These are phyloP conservation scores for Amphiprion clarkii DNA, from an alignment of 2,797 vertebrate genomes.

Conservation along the genomic window DNA sequence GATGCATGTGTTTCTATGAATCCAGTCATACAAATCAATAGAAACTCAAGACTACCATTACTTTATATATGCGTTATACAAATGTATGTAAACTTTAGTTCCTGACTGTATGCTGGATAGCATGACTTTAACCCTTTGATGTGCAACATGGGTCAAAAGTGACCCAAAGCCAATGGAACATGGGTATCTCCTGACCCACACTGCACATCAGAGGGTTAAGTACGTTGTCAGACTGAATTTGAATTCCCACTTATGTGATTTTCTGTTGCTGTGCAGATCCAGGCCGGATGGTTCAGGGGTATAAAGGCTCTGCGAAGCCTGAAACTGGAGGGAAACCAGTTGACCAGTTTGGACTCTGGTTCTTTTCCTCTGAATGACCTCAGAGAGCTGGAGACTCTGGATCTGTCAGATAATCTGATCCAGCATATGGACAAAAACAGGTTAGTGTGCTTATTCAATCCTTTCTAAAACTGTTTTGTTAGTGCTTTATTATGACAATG, in stretches of 20 bases:
- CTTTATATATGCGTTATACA: too few species aligned
- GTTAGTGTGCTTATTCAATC: slow-evolving; percentile 16
- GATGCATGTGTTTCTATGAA: too few species aligned
- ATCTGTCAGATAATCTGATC: slow-evolving; percentile 88
- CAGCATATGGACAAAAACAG: slow-evolving; percentile 77
- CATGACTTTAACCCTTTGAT: not conserved
- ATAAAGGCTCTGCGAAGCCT: slow-evolving; percentile 77
- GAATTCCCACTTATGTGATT: not conserved
- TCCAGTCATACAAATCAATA: too few species aligned
- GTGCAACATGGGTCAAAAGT: too few species aligned
- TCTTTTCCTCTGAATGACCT: slow-evolving; percentile 81
- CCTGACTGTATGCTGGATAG: not conserved
- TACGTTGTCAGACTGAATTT: not conserved
- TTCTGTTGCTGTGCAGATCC: slow-evolving; percentile 60
- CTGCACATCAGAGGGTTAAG: too few species aligned
- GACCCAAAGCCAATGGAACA: too few species aligned
- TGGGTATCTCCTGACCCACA: too few species aligned
- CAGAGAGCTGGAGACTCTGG: slow-evolving; percentile 82
- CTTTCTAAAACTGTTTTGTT: too few species aligned
- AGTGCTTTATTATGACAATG: too few species aligned
- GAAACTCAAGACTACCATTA: too few species aligned
- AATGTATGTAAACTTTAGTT: too few species aligned
- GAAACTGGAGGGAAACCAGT: slow-evolving; percentile 85
- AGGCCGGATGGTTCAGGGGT: slow-evolving; percentile 82
- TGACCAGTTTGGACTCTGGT: slow-evolving; percentile 78